Evolutionary conservation across 1,140 invertebrate genomes (phyloP), one percentile per base, ranked within the genome.

Genomic region (Atta texana): DNA sequence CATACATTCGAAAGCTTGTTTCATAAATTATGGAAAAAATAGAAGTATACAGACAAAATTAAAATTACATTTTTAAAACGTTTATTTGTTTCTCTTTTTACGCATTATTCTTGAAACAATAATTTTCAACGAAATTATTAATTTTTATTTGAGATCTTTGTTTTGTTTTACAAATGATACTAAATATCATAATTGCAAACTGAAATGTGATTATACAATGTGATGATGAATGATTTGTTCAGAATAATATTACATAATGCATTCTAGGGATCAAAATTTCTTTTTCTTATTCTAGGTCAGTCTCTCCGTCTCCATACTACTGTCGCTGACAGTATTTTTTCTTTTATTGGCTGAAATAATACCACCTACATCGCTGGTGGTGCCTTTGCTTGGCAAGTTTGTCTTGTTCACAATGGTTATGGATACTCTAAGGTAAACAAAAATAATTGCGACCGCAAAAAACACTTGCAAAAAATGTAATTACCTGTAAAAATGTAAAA

Each of bases 321-420:
- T 99, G 94, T 99, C 99, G 91, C 97, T 99, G 93, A 99, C 99
- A 95, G 99, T 99, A 96, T 99, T 99, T 97, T 99, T 99, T 97
- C 96, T 99, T 92, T 97, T 99, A 94, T 96, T 99, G 93, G 98
- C 99, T 86, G 98, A 99, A 96, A 99, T 99, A 93, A 99, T 99
- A 95, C 99, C 99, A 85, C 99, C 99, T 49, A 99, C 99, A 44
- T 99, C 98, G 74, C 97, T 99, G 85, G 99, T 99, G 68, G 99
- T 99, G 90, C 99, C 99, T 82, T 96, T 99, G 87, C 97, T 99
- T 86, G 99, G 99, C 90, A 99, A 99, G 96, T 99, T 99, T 95
- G 98, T 99, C 91, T 97, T 99, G 80, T 99, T 99, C 96, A 99
- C 99, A 71, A 99, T 99, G 99, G 99, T 99, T 93, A 96, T 99